phyloP scores from a whole-genome alignment of 1,140 invertebrate genomes.

The Oreohelix idahoensis region DNA sequence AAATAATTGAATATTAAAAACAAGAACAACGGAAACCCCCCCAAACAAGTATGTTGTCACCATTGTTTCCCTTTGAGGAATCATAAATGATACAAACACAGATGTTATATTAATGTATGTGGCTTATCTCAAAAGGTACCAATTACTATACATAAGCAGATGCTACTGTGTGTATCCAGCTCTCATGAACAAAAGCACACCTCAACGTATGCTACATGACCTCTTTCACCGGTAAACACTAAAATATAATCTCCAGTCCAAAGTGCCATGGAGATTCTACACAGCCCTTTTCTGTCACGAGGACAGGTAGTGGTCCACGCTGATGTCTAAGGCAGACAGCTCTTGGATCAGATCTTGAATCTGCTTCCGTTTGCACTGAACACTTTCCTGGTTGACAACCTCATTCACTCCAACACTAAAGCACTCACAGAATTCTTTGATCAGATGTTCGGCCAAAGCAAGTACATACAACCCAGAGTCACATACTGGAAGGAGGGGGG shows the following conservation, averaged over 20 bases:
- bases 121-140: neutral
- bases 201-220: neutral
- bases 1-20: too few species aligned
- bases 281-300: neutral
- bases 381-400: conserved; percentile 51
- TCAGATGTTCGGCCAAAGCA: conserved; percentile 62
- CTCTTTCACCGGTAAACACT: neutral
- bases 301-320: neutral
- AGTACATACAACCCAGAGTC: conserved; percentile 68
- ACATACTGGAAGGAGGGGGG: conserved; percentile 47
- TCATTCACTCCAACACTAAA: conserved; percentile 54
- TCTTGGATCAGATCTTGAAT: conserved; percentile 57
- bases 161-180: neutral
- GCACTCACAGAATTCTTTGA: conserved; percentile 63
- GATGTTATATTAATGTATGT: neutral
- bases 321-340: conserved; percentile 38
- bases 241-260: neutral
- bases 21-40: too few species aligned
- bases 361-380: conserved; percentile 56
- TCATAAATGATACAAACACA: neutral
- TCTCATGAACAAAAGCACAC: neutral
- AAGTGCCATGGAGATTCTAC: neutral
- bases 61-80: too few species aligned
- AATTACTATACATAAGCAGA: neutral
- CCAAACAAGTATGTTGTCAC: too few species aligned